Conservation (phyloP, 1,140 invertebrate species). For the Lethrus apterus region DNA sequence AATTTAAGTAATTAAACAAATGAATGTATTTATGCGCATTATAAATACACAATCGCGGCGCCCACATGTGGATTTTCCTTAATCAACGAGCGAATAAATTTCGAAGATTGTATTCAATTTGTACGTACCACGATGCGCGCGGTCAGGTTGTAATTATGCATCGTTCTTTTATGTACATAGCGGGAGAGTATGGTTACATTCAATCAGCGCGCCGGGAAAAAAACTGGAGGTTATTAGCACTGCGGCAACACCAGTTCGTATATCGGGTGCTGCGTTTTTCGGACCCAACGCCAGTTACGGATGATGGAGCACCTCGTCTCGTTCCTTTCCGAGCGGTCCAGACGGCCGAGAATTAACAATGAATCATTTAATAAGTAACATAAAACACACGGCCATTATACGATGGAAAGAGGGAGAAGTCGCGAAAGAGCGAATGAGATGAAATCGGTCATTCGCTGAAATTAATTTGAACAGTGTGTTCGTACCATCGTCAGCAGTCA, state of each 20-base stretch:
- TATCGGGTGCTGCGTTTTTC: conserved; percentile 17
- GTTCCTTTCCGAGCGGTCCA: conserved; percentile 15
- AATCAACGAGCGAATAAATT: conserved; percentile 4
- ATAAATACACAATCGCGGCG: conserved; percentile 4
- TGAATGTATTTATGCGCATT: neutral
- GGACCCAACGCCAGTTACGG: conserved; percentile 16
- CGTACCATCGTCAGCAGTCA: too few relatives aligned
- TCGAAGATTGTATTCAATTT: conserved; percentile 10
- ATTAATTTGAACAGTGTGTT: too few relatives aligned
- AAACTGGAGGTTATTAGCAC: conserved; percentile 19
- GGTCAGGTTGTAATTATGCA: conserved; percentile 9
- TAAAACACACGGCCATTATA: conserved; percentile 16
- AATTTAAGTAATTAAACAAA: conserved; percentile 3
- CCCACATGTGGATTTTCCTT: conserved; percentile 5
- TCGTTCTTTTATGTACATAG: neutral
- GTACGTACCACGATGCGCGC: neutral
- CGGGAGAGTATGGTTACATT: conserved; percentile 5
- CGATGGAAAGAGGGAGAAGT: too few relatives aligned
- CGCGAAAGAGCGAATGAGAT: too few relatives aligned
- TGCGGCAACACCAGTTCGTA: conserved; percentile 10
- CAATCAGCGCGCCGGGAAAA: conserved; percentile 9
- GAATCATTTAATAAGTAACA: conserved; percentile 18
- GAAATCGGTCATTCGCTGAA: too few relatives aligned
- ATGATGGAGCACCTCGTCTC: conserved; percentile 15
- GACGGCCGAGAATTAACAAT: conserved; percentile 18